Evolutionary conservation across 2,797 vertebrate genomes (phyloP).

Genomic region (Clarias pachynema): DNA sequence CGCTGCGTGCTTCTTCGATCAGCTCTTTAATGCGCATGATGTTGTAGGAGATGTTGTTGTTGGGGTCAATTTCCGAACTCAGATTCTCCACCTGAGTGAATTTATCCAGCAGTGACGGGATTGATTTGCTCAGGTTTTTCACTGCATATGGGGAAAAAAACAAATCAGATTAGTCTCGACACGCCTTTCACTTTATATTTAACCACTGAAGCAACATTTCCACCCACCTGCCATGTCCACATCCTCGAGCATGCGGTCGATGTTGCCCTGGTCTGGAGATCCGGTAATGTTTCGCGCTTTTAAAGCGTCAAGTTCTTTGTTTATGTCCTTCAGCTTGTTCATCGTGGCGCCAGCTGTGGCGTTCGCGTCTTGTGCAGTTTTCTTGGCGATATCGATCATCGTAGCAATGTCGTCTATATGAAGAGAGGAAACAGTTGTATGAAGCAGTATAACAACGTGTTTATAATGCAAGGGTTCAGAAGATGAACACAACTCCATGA

Average conservation of each 20-base stretch:
- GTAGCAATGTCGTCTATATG: conserved; percentile 75
- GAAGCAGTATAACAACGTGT: no score
- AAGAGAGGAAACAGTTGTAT: background rate
- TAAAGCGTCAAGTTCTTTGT: conserved; percentile 70
- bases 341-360: conserved; percentile 73
- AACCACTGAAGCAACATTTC: background rate
- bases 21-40: conserved; percentile 90
- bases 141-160: conserved; percentile 70
- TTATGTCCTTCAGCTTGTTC: conserved; percentile 79
- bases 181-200: background rate
- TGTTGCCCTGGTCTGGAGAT: conserved; percentile 63
- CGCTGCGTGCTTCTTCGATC: conserved; percentile 90
- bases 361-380: conserved; percentile 73
- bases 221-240: conserved; percentile 82
- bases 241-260: conserved; percentile 77
- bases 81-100: conserved; percentile 86
- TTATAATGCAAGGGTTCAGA: background rate
- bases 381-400: conserved; percentile 79
- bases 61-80: conserved; percentile 78
- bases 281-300: conserved; percentile 70
- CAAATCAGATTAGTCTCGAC: background rate
- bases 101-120: conserved; percentile 81
- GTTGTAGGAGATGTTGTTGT: conserved; percentile 87
- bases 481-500: background rate
- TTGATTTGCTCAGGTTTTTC: conserved; percentile 81